These are phyloP conservation scores for Sebastes vulpes DNA, from an alignment of 2,797 vertebrate genomes.

Conservation along the genomic window DNA sequence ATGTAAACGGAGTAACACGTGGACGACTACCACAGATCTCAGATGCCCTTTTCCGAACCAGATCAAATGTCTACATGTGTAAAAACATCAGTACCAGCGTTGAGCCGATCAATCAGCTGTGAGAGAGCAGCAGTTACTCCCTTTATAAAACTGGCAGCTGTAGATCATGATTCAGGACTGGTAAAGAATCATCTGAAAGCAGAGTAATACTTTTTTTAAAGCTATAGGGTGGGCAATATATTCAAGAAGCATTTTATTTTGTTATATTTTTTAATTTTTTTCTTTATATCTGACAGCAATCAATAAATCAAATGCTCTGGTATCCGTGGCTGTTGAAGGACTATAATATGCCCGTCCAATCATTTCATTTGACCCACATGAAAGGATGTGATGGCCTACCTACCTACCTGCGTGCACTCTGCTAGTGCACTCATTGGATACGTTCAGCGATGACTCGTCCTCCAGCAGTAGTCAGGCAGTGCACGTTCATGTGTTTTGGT, in stretches of 20 bases:
- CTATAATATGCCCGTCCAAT: too few relatives aligned
- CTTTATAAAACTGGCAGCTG: background rate
- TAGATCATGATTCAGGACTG: background rate
- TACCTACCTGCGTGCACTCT: background rate
- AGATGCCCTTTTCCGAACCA: slow-evolving; percentile 48
- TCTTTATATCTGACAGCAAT: background rate
- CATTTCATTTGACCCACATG: too few relatives aligned
- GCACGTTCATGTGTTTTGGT: background rate
- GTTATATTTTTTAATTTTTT: too few relatives aligned
- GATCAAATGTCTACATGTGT: background rate
- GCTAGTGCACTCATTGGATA: background rate
- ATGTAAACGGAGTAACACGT: slow-evolving; percentile 61
- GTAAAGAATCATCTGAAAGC: background rate
- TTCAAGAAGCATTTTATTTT: background rate
- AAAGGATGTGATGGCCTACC: background rate
- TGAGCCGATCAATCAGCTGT: slow-evolving; percentile 10
- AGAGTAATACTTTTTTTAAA: background rate
- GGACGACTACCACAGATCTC: slow-evolving; percentile 49
- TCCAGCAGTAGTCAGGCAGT: background rate
- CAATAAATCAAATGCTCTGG: background rate
- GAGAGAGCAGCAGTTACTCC: background rate
- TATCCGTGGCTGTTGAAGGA: background rate
- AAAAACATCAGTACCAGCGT: background rate
- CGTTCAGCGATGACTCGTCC: background rate
- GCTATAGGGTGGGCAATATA: background rate